These are phyloP conservation scores for Drepana falcataria DNA, from an alignment of 2,888 invertebrate genomes.

Conservation along the genomic window DNA sequence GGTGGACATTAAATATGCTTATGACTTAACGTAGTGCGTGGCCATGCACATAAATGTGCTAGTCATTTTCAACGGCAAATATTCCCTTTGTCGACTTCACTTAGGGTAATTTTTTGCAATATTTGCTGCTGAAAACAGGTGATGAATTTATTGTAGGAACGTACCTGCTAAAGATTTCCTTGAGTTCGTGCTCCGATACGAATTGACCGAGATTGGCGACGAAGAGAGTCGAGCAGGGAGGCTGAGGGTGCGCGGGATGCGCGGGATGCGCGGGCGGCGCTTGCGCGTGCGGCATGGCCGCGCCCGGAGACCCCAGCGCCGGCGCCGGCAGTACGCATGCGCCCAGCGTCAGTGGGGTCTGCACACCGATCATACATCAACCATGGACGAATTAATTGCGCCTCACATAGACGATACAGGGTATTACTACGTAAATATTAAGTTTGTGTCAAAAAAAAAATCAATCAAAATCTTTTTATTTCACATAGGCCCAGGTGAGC, in stretches of 20 bases:
- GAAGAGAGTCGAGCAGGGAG: constrained; percentile 98
- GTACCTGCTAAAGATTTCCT: constrained; percentile 98
- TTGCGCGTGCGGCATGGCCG: constrained; percentile 81
- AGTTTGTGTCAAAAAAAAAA: too few species aligned
- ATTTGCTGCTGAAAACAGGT: constrained; percentile 31
- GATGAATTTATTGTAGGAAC: constrained; percentile 17
- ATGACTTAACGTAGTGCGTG: constrained; percentile 22
- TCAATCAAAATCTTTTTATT: too few species aligned
- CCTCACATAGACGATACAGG: too few species aligned
- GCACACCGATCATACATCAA: constrained; percentile 3
- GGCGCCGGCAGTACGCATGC: constrained; percentile 96
- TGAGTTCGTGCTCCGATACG: constrained; percentile 98
- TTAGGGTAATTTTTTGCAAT: constrained; percentile 5
- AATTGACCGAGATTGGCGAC: constrained; percentile 99
- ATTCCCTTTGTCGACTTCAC: constrained; percentile 4
- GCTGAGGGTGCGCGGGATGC: constrained; percentile 81
- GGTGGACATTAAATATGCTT: constrained; percentile 4
- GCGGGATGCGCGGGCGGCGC: constrained; percentile 86
- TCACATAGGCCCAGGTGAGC: too few species aligned
- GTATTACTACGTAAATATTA: too few species aligned
- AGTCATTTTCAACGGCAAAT: constrained; percentile 43
- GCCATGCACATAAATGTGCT: constrained; percentile 52
- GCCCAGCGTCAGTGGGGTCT: constrained; percentile 77
- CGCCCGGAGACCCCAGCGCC: constrained; percentile 93
- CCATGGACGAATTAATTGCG: constrained; percentile 6